Evolutionary conservation across 2,888 invertebrate genomes (phyloP).

Genomic region (Philaethria dido): DNA sequence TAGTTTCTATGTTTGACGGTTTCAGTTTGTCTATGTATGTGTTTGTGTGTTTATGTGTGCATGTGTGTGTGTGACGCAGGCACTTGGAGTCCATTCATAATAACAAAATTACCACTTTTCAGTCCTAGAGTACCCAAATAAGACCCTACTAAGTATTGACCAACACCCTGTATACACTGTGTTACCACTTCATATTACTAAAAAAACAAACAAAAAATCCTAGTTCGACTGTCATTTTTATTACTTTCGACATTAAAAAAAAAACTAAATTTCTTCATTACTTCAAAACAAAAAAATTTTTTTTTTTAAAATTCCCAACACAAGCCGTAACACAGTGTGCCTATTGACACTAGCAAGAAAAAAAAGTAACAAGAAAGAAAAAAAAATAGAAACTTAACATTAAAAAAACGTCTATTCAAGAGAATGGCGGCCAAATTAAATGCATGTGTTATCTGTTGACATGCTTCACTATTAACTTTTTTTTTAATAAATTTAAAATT

Average conservation of each 20-base stretch:
- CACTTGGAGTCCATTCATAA: too few relatives aligned
- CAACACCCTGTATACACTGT: conserved; percentile 25
- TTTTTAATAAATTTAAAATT: too few relatives aligned
- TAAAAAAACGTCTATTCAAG: conserved; percentile 11
- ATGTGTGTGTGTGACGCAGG: conserved; percentile 4
- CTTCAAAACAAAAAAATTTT: neutral
- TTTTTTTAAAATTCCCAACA: neutral
- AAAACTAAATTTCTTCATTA: neutral
- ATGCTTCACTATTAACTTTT: neutral
- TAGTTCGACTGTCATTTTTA: neutral
- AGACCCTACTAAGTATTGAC: conserved; percentile 39
- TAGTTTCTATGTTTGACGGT: neutral
- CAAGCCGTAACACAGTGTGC: conserved; percentile 21
- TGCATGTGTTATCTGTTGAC: conserved; percentile 8
- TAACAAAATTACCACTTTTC: conserved; percentile 7
- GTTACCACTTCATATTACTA: neutral
- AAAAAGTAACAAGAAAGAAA: conserved; percentile 2
- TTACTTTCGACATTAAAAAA: neutral
- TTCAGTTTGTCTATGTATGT: neutral
- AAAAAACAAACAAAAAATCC: neutral
- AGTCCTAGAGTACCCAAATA: conserved; percentile 27
- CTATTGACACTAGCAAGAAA: conserved; percentile 18
- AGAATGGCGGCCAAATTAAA: conserved; percentile 15
- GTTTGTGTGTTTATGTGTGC: neutral
- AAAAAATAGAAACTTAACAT: conserved; percentile 12